phyloP scores from a whole-genome alignment of 2,888 invertebrate species.

The Ormia ochracea region DNA sequence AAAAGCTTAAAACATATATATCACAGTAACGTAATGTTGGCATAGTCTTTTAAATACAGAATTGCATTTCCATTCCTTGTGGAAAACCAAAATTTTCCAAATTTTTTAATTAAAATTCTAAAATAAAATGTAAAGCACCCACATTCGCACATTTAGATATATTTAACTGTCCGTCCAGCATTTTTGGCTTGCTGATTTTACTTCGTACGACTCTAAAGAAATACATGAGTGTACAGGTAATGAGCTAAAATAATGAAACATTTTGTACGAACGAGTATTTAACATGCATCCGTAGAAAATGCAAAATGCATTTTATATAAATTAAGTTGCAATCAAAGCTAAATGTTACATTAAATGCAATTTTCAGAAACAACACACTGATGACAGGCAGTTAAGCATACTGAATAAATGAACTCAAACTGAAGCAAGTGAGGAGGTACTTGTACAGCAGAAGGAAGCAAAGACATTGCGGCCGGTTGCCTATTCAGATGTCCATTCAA shows the following conservation, averaged over 20 bases:
- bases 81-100: no score
- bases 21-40: no score
- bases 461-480: conserved; percentile 15
- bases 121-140: no score
- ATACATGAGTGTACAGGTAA: no score
- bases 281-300: conserved; percentile 5
- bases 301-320: conserved; percentile 13
- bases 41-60: no score
- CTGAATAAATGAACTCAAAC: conserved; percentile 55
- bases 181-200: neutral
- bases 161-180: neutral
- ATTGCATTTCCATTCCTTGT: no score
- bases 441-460: neutral
- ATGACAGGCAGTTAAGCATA: conserved; percentile 60
- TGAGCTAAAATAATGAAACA: neutral
- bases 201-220: neutral
- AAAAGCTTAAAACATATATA: no score
- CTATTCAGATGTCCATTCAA: conserved; percentile 57
- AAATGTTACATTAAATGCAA: conserved; percentile 19
- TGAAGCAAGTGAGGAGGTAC: conserved; percentile 10
- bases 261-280: neutral
- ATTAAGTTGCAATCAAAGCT: conserved; percentile 50
- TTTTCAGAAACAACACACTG: conserved; percentile 33
- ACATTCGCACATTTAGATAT: no score
- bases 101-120: no score